Evolutionary conservation across 2,113 vertebrate species (phyloP).

Genomic region (Grammomys dolichurus): DNA sequence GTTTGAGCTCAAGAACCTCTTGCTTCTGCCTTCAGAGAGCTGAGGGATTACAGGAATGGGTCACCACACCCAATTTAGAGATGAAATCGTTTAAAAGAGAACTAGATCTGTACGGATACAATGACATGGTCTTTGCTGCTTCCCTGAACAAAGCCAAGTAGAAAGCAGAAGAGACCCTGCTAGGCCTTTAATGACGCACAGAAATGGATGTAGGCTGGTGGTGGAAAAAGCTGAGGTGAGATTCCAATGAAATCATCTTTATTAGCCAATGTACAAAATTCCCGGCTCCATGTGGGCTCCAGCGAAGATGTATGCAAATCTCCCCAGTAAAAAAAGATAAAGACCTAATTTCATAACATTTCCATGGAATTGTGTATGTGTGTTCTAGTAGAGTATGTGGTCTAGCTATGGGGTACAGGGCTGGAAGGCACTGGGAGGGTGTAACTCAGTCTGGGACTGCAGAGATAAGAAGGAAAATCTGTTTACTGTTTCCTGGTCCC

Average conservation of each 20-base stretch:
- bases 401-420: neutral
- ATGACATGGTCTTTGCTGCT: neutral
- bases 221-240: neutral
- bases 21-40: neutral
- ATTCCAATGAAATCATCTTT: neutral
- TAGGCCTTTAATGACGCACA: neutral
- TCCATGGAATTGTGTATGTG: no score
- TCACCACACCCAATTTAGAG: neutral
- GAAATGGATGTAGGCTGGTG: neutral
- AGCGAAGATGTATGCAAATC: neutral
- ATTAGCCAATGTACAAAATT: neutral
- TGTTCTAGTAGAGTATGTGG: no score
- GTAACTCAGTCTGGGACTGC: neutral
- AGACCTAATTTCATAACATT: neutral
- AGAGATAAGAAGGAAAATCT: neutral
- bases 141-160: fast-evolving
- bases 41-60: neutral
- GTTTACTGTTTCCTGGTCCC: neutral
- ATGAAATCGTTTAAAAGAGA: neutral
- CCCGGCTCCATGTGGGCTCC: neutral
- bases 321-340: neutral
- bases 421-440: neutral
- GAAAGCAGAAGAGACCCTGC: neutral
- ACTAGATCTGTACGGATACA: neutral
- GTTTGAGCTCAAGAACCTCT: neutral